phyloP scores from a whole-genome alignment of 2,888 invertebrate species.

The Drosophila hawaiiensis region DNA sequence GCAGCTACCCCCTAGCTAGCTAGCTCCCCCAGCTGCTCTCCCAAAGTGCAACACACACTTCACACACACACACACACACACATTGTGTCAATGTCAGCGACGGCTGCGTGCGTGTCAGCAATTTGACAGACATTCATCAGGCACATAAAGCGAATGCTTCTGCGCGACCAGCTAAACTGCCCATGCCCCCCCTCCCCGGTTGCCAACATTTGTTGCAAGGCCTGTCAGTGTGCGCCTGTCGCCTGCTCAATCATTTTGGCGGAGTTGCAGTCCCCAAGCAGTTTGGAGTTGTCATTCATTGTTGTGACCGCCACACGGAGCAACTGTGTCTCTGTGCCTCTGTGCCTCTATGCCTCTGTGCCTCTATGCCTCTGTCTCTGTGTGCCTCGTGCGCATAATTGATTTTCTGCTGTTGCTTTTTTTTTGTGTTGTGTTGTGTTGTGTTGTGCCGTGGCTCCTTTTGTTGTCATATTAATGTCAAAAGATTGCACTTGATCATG shows the following conservation, averaged over 20 bases:
- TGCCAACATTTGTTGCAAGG: slow-evolving; percentile 1
- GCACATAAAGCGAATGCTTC: slow-evolving; percentile 37
- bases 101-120: slow-evolving; percentile 75
- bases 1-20: neutral
- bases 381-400: slow-evolving; percentile 76
- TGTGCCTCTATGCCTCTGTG: neutral
- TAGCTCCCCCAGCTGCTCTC: neutral
- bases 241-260: slow-evolving; percentile 72
- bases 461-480: slow-evolving; percentile 81
- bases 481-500: slow-evolving; percentile 81
- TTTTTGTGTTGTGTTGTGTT: slow-evolving; percentile 15
- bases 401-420: slow-evolving; percentile 53
- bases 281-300: slow-evolving; percentile 60
- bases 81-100: slow-evolving; percentile 79
- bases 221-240: slow-evolving; percentile 63
- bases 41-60: neutral
- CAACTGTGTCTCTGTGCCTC: neutral
- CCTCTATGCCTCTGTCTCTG: neutral
- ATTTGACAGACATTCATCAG: slow-evolving; percentile 82
- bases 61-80: slow-evolving; percentile 11
- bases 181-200: neutral
- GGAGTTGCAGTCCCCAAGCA: slow-evolving; percentile 19
- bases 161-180: slow-evolving; percentile 3
- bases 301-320: slow-evolving; percentile 35
- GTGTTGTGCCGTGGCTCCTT: slow-evolving; percentile 45